These are phyloP conservation scores for Spondyliosoma cantharus DNA, from an alignment of 2,797 vertebrate species.

Conservation along the genomic window DNA sequence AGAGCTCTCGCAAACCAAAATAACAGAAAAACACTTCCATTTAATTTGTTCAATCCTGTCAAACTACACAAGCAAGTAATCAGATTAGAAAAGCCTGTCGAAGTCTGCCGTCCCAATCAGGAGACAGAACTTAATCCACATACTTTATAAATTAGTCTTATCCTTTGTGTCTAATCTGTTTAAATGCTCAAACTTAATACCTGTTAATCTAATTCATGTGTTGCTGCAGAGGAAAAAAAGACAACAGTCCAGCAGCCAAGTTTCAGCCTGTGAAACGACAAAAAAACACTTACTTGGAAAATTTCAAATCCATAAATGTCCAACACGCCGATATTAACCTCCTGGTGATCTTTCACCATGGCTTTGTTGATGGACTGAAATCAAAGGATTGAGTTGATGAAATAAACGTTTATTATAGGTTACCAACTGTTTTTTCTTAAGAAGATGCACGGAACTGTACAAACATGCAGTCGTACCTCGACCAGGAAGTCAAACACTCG, in stretches of 20 bases:
- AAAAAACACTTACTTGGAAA: constrained; percentile 89
- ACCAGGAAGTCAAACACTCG: constrained; percentile 96
- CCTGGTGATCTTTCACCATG: constrained; percentile 95
- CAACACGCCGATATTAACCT: constrained; percentile 94
- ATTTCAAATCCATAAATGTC: constrained; percentile 99
- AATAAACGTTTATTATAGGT: neutral
- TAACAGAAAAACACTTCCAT: constrained; percentile 12
- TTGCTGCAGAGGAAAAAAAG: constrained; percentile 18
- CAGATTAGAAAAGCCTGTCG: constrained; percentile 68
- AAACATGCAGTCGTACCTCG: constrained; percentile 85
- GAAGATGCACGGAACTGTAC: neutral
- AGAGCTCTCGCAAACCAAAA: constrained; percentile 32
- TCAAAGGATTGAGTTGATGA: constrained; percentile 31
- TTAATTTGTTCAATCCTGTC: constrained; percentile 35
- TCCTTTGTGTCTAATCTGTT: constrained; percentile 71
- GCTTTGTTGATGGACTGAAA: constrained; percentile 98
- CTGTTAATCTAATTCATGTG: constrained; percentile 64
- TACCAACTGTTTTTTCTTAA: neutral
- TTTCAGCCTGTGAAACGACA: constrained; percentile 24
- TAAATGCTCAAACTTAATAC: constrained; percentile 64
- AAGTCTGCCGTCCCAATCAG: constrained; percentile 69
- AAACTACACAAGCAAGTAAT: constrained; percentile 69
- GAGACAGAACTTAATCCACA: constrained; percentile 68
- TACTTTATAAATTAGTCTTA: constrained; percentile 67
- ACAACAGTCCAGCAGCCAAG: constrained; percentile 1